Conservation (phyloP, 2,113 vertebrate species). For the Scortum barcoo region DNA sequence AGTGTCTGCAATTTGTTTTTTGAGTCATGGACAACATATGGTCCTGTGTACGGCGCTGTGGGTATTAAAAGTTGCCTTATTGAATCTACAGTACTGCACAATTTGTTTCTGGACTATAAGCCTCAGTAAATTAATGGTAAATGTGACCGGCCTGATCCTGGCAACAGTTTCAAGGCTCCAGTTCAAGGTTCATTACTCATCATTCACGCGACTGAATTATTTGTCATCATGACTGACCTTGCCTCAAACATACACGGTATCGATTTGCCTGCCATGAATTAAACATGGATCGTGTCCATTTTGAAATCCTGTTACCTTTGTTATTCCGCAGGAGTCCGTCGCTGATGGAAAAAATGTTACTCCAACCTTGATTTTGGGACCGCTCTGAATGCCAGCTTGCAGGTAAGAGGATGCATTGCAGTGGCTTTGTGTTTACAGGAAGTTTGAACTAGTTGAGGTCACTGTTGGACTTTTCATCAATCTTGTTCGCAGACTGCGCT, state of each 20-base stretch:
- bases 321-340: slow-evolving; percentile 89
- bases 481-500: slow-evolving; percentile 41
- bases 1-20: background rate
- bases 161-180: background rate
- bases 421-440: background rate
- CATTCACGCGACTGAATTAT: slow-evolving; percentile 20
- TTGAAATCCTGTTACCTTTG: slow-evolving; percentile 22
- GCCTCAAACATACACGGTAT: slow-evolving; percentile 24
- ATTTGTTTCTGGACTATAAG: background rate
- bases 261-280: slow-evolving; percentile 22
- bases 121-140: background rate
- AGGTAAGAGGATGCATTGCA: slow-evolving; percentile 82
- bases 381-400: slow-evolving; percentile 88
- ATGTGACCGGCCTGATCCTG: background rate
- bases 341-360: slow-evolving; percentile 92
- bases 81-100: background rate
- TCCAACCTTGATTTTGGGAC: slow-evolving; percentile 88
- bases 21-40: background rate
- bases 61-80: background rate
- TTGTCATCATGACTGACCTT: slow-evolving; percentile 21
- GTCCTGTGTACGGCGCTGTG: background rate
- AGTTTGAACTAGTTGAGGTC: background rate
- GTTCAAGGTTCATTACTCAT: background rate
- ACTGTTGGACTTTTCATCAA: background rate
- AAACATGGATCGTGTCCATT: background rate